Conservation (phyloP, 1,140 invertebrate genomes). For the Papilio polyxenes region DNA sequence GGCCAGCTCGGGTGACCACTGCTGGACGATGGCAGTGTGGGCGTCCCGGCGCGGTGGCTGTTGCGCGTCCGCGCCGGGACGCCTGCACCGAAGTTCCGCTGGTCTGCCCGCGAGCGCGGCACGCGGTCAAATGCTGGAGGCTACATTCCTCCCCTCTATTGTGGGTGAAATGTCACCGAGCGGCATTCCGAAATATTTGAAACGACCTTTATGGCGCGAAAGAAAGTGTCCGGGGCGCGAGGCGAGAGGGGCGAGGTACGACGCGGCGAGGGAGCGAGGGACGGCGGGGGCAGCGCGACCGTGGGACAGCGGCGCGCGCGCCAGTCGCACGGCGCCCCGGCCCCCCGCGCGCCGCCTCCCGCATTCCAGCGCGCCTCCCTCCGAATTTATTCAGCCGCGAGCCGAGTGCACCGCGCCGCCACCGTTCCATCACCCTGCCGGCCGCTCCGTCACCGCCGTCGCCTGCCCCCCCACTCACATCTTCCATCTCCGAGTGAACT, state of each 20-base stretch:
- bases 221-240: conserved; percentile 74
- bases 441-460: conserved; percentile 30
- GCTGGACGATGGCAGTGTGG: neutral
- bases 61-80: neutral
- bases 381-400: conserved; percentile 78
- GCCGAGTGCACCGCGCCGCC: conserved; percentile 47
- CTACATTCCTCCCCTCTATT: conserved; percentile 62
- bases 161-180: conserved; percentile 78
- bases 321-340: conserved; percentile 75
- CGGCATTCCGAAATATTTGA: conserved; percentile 80
- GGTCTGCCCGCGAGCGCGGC: conserved; percentile 48
- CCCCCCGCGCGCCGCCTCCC: conserved; percentile 58
- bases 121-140: conserved; percentile 58
- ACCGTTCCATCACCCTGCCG: conserved; percentile 1
- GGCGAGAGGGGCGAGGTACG: conserved; percentile 54
- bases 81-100: neutral
- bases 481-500: neutral
- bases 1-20: conserved; percentile 17
- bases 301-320: conserved; percentile 77
- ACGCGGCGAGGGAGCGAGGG: conserved; percentile 61
- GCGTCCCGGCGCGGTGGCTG: conserved; percentile 12
- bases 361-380: conserved; percentile 77
- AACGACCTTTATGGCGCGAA: conserved; percentile 80
- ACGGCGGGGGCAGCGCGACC: conserved; percentile 64
- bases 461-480: neutral